These are phyloP conservation scores for Rhingia campestris DNA, from an alignment of 2,888 invertebrate genomes.

Conservation along the genomic window DNA sequence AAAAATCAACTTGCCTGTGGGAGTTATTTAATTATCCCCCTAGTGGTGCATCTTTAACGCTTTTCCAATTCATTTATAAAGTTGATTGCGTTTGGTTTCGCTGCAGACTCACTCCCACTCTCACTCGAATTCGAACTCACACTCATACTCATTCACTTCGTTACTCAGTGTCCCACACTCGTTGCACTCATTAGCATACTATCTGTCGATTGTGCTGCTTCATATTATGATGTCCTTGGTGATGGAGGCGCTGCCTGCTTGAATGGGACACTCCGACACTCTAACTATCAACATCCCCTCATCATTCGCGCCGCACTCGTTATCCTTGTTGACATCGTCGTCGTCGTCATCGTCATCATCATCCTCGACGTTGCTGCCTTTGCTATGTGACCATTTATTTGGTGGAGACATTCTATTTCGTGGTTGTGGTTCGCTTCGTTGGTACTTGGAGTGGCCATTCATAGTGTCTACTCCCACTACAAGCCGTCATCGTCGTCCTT, in stretches of 20 bases:
- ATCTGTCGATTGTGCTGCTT: conserved; percentile 52
- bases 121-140: not conserved
- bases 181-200: conserved; percentile 61
- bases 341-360: conserved; percentile 31
- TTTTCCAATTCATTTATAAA: conserved; percentile 26
- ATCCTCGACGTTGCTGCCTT: conserved; percentile 13
- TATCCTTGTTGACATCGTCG: conserved; percentile 43
- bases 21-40: conserved; percentile 47
- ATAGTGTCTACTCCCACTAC: conserved; percentile 24
- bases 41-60: conserved; percentile 17
- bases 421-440: conserved; percentile 31
- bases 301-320: conserved; percentile 23
- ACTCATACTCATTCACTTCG: not conserved
- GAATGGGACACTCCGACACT: conserved; percentile 40
- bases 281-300: conserved; percentile 38
- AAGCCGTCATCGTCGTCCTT: not conserved
- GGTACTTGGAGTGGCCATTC: conserved; percentile 52
- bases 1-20: not conserved
- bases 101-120: not conserved
- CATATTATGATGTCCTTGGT: conserved; percentile 55
- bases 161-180: not conserved
- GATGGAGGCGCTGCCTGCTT: conserved; percentile 1
- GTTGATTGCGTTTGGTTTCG: not conserved
- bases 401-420: conserved; percentile 26
- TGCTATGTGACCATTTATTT: conserved; percentile 14